Base-by-base conservation (phyloP, 2,113 vertebrate genomes). In the Gila orcuttii region DNA sequence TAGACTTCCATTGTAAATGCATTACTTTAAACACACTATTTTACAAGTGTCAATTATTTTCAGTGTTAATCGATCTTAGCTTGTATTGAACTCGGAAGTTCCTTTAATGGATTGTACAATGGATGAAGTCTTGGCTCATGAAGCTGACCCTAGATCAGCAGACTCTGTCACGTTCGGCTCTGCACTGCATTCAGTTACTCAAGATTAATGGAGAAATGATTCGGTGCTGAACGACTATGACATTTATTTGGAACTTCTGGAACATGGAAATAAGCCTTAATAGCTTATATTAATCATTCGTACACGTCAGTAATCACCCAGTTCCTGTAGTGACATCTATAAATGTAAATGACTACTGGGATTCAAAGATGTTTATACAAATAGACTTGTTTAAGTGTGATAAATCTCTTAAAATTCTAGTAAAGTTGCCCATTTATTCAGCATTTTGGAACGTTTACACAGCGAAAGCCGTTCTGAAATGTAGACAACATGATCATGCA, bases 271-370 rank as follows among this genome's bases (percentile, higher is more conserved):
- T 91, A 78, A 31, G 1, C 84, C 86, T 36, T 92, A 92, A 93
- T 93, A 88, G 89, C 73, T 45, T 15, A 68, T 91, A 93, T 93
- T 91, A 88, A 89, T 93, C 92, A 91, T 9, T 10, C 17, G 47
- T 33, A 88, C 31, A 78, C 62, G 52, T 89, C 87, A 87, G 87
- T 88, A 83, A 90, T 90, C 80, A 73, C 42, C 55, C 68, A 79
- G 83, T 45, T 85, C 80, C 45, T 79, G 23, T 88, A 87, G 79
- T 89, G 82, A 89, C 74, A 87, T 69, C n/a, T 45, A 79, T 89
- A 39, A 86, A 87, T 92, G 89, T 85, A 66, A 74, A 88, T 64
- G 45, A 55, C 83, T 64, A 83, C 47, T 78, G 71, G 68, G 36
- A 42, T 42, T 73, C 36, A 42, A 12, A 90, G 66, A 81, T 80